Base-by-base conservation (phyloP, 2,797 vertebrate species). In the Emys orbicularis region DNA sequence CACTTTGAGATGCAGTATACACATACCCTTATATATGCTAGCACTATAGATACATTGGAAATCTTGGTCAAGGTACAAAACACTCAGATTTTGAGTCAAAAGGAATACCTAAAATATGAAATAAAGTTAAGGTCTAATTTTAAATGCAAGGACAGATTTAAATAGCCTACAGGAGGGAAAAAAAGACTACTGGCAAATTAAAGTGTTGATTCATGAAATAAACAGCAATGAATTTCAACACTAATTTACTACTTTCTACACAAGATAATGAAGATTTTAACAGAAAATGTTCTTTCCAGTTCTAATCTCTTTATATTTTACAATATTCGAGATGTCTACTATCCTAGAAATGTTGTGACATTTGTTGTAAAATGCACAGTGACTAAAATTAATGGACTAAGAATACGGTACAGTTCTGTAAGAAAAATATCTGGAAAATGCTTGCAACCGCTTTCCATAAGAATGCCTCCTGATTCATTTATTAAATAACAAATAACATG, bases 241-340 rank as follows among this genome's bases (percentile, higher is more conserved):
- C 81, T 89, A 96, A 94, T 95, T 97, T 84, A 84, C 68, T 94
- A 94, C n/a, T 94, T 96, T 88, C 88, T 89, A 53, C 72, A 94
- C 68, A 95, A 93, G 87, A 97, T 94, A 97, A 97, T 82, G 50
- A 96, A 84, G 50, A 96, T 84, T 77, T 92, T 94, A 96, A 94
- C 90, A 34, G 81, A 92, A 96, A 96, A 93, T 87, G 37, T 34
- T 81, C 61, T 91, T 91, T 97, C 96, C 92, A 87, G 56, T 94
- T 96, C 31, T 86, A 94, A 94, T 97, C 1, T 88, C 82, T 94
- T 97, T 96, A 87, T 95, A 95, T 94, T 96, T 94, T 94, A 41
- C 77, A 90, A 92, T 82, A 59, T n/a, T 81, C 65, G 87, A 87
- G n/a, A 93, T 81, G 91, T 68, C 83, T 81, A 81, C 87, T 95